These are phyloP conservation scores for Pangasianodon hypophthalmus DNA, from an alignment of 2,113 vertebrate genomes.

Conservation along the genomic window DNA sequence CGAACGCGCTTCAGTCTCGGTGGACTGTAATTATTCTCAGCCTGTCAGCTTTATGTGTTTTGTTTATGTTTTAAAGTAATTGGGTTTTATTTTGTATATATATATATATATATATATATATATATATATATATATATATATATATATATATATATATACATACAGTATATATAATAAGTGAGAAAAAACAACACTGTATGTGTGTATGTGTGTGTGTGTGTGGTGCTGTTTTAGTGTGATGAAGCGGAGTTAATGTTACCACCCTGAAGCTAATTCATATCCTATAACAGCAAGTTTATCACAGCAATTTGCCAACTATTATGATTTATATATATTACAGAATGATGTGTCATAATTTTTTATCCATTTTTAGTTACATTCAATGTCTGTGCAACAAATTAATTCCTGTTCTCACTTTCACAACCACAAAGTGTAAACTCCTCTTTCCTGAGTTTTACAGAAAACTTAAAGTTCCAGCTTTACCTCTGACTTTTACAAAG, in stretches of 20 bases:
- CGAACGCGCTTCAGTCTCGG: background rate
- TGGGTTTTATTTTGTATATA: background rate
- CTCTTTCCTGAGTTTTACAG: too few relatives aligned
- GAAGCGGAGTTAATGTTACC: background rate
- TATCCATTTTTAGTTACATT: background rate
- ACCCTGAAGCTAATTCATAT: background rate
- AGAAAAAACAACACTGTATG: background rate
- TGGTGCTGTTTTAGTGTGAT: background rate
- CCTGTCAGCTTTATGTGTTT: constrained; percentile 1
- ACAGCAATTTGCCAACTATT: background rate
- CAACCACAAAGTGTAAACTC: too few relatives aligned
- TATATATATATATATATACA: too few relatives aligned
- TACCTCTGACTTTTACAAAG: background rate
- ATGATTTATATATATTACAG: background rate
- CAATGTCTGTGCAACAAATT: background rate
- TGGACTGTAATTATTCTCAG: constrained; percentile 10
- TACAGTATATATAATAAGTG: too few relatives aligned
- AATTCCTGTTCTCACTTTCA: too few relatives aligned
- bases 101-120: background rate
- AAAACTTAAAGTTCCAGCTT: background rate
- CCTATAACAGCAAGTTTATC: background rate
- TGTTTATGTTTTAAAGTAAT: background rate
- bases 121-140: background rate
- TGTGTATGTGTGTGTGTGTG: background rate
- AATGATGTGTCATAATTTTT: background rate